A percentile compares a stretch with the other conserved stretches of the same genome.
Evolutionary conservation across 2,113 vertebrate genomes (phyloP).

Genomic region (Misgurnus anguillicaudatus): DNA sequence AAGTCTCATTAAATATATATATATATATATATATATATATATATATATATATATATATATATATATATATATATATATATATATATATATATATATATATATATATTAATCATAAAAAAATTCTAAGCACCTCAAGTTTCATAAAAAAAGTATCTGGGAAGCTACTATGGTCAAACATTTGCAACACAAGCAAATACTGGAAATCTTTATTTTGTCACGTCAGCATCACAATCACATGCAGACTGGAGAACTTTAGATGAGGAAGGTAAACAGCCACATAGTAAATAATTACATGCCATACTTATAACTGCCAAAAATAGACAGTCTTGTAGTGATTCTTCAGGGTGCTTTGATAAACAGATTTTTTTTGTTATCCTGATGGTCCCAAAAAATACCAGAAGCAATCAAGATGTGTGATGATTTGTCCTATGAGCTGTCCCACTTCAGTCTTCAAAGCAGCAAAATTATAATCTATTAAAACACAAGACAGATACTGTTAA

Average conservation of each 20-base stretch:
- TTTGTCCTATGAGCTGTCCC: background rate
- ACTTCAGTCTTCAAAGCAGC: conserved; percentile 10
- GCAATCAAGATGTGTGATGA: background rate
- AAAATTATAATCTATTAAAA: conserved; percentile 20
- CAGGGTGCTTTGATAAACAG: background rate
- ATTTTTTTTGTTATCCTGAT: background rate
- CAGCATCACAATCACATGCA: background rate
- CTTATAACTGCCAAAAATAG: background rate
- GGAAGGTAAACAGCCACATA: background rate
- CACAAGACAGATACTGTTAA: background rate
- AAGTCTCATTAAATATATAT: too few species aligned
- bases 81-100: too few species aligned
- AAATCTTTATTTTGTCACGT: conserved; percentile 39
- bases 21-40: too few species aligned
- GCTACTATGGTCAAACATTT: too few species aligned
- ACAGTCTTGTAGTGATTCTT: background rate
- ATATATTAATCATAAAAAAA: too few species aligned
- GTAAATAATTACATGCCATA: background rate
- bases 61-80: too few species aligned
- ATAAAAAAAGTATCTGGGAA: too few species aligned
- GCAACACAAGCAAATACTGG: background rate
- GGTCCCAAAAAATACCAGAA: conserved; percentile 22
- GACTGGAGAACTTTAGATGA: background rate
- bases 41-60: too few species aligned
- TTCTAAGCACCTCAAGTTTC: background rate